A percentile compares a stretch with the other conserved stretches of the same genome.
Evolutionary conservation across 2,113 vertebrate species (phyloP).

Genomic region (Craseonycteris thonglongyai): DNA sequence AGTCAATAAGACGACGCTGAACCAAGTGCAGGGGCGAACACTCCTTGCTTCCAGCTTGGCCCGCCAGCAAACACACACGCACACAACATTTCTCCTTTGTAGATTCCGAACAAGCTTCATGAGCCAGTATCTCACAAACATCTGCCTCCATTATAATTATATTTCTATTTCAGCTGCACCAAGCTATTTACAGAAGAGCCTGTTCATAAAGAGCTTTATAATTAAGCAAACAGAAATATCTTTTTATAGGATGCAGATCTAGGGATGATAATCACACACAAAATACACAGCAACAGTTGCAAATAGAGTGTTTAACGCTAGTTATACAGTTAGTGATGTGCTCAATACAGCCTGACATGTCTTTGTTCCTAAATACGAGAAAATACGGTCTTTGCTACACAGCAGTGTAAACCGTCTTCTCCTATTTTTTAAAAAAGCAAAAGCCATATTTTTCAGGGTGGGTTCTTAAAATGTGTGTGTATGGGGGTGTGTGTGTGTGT

Average conservation of each 20-base stretch:
- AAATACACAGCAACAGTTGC: constrained; percentile 88
- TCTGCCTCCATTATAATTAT: constrained; percentile 89
- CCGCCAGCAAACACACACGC: constrained; percentile 35
- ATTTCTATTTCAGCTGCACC: constrained; percentile 90
- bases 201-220: constrained; percentile 89
- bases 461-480: constrained; percentile 27
- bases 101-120: constrained; percentile 81
- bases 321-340: constrained; percentile 84
- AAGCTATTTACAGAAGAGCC: constrained; percentile 88
- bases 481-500: background rate
- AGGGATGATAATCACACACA: constrained; percentile 87
- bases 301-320: constrained; percentile 86
- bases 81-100: constrained; percentile 75
- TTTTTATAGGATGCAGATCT: constrained; percentile 89
- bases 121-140: constrained; percentile 85
- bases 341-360: constrained; percentile 83
- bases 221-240: constrained; percentile 91
- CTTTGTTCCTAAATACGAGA: constrained; percentile 82
- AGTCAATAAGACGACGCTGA: background rate
- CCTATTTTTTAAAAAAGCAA: constrained; percentile 65
- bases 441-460: constrained; percentile 70
- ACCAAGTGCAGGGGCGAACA: background rate
- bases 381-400: constrained; percentile 80
- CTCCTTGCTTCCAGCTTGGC: constrained; percentile 55
- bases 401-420: constrained; percentile 77